These are phyloP conservation scores for Pelagia noctiluca DNA, from an alignment of 30 jellyfish, hydroid and myxozoan genomes.

Conservation along the genomic window DNA sequence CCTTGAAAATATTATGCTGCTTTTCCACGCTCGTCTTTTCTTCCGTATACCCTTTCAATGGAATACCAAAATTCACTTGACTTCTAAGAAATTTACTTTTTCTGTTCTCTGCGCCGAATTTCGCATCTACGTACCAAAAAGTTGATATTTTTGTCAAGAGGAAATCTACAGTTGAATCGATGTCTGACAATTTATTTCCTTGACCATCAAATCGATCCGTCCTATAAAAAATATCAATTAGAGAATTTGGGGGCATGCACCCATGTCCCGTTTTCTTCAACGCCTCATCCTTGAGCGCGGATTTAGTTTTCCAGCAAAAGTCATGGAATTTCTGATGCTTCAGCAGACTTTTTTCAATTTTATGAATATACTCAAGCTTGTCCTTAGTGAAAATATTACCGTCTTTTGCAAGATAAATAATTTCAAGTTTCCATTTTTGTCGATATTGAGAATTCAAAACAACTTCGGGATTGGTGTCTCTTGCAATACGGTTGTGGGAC, in stretches of 20 bases:
- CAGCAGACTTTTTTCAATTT: slow-evolving; percentile 55
- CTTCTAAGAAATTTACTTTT: slow-evolving; percentile 62
- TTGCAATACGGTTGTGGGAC: not conserved
- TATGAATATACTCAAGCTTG: slow-evolving; percentile 58
- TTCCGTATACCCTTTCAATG: slow-evolving; percentile 55
- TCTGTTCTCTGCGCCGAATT: slow-evolving; percentile 38
- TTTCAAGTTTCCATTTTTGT: slow-evolving; percentile 71
- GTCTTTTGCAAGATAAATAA: slow-evolving; percentile 66
- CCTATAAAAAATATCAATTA: slow-evolving; percentile 57
- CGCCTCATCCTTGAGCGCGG: slow-evolving; percentile 38
- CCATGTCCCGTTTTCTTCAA: slow-evolving; percentile 41
- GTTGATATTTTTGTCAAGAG: slow-evolving; percentile 63
- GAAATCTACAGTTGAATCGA: slow-evolving; percentile 57
- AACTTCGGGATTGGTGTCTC: slow-evolving; percentile 55
- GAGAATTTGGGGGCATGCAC: slow-evolving; percentile 80
- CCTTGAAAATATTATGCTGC: slow-evolving; percentile 64
- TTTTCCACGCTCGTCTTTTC: slow-evolving; percentile 27
- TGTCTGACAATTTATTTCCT: slow-evolving; percentile 41
- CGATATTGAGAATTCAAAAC: slow-evolving; percentile 43
- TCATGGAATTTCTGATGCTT: slow-evolving; percentile 49
- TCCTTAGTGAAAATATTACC: slow-evolving; percentile 64
- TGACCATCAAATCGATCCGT: slow-evolving; percentile 74
- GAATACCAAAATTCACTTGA: slow-evolving; percentile 71
- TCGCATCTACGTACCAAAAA: slow-evolving; percentile 76
- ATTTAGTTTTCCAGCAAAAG: slow-evolving; percentile 67